These are phyloP conservation scores for Myanophis thanlyinensis DNA, from an alignment of 2,113 vertebrate species.

Conservation along the genomic window DNA sequence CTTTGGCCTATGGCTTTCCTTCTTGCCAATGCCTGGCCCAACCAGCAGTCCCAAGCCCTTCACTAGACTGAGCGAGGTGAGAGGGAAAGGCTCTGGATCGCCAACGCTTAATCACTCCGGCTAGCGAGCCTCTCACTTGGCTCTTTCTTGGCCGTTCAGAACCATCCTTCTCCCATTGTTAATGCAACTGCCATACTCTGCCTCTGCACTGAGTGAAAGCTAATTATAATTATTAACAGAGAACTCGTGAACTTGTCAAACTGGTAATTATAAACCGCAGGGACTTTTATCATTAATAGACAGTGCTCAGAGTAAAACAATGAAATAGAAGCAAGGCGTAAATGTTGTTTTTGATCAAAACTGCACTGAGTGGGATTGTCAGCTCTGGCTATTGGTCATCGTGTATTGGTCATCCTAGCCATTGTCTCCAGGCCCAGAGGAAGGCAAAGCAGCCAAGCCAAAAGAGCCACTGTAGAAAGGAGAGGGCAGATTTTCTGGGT, in stretches of 20 bases:
- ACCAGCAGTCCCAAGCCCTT: not conserved
- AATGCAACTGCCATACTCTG: constrained; percentile 74
- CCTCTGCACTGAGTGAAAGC: constrained; percentile 68
- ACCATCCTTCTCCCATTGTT: constrained; percentile 64
- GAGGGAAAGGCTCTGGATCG: not conserved
- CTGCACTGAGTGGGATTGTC: not conserved
- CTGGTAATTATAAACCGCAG: constrained; percentile 77
- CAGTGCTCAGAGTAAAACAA: constrained; percentile 40
- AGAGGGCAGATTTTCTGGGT: too few species aligned
- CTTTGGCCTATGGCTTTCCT: not conserved
- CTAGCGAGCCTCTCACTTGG: constrained; percentile 40
- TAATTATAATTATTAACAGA: constrained; percentile 84
- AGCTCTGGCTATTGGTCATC: constrained; percentile 2
- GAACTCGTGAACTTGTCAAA: constrained; percentile 82
- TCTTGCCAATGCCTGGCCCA: not conserved
- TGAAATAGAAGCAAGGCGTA: constrained; percentile 40
- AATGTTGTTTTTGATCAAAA: constrained; percentile 42
- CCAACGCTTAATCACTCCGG: constrained; percentile 5
- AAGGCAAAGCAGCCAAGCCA: fast-evolving
- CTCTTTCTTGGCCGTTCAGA: constrained; percentile 47
- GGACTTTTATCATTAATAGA: constrained; percentile 73
- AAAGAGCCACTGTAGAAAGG: not conserved
- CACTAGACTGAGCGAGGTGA: not conserved
- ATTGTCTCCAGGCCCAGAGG: not conserved
- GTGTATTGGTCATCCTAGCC: fast-evolving